phyloP scores from a whole-genome alignment of 2,888 invertebrate genomes.

The Xestia sexstrigata region DNA sequence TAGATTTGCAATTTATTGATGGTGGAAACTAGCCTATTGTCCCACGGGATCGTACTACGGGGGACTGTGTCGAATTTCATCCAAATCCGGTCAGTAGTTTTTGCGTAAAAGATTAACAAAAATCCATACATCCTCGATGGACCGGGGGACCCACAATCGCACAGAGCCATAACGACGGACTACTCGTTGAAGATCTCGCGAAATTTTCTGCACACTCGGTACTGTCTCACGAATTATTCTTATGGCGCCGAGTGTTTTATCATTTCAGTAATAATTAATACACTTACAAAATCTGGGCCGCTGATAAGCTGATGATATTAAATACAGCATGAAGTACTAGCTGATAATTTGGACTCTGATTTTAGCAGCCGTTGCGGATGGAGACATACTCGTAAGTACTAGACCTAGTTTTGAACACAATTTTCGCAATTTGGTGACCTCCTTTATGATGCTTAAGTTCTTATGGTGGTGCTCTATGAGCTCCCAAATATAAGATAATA shows the following conservation, averaged over 20 bases:
- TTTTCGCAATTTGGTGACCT: neutral
- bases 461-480: neutral
- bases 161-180: neutral
- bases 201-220: neutral
- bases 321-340: constrained; percentile 1
- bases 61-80: no score
- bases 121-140: no score
- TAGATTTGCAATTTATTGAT: no score
- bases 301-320: constrained; percentile 20
- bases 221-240: neutral
- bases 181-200: neutral
- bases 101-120: no score
- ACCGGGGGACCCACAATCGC: neutral
- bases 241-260: neutral
- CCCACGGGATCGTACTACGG: no score
- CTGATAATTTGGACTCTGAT: constrained; percentile 1
- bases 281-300: constrained; percentile 32
- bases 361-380: neutral
- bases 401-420: neutral
- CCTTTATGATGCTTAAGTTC: neutral
- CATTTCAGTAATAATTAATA: constrained; percentile 5
- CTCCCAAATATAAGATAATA: neutral
- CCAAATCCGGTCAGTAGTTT: no score
- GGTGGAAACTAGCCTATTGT: no score
- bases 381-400: neutral